Evolutionary conservation across 2,113 vertebrate species (phyloP).

Genomic region (Tympanuchus pallidicinctus): DNA sequence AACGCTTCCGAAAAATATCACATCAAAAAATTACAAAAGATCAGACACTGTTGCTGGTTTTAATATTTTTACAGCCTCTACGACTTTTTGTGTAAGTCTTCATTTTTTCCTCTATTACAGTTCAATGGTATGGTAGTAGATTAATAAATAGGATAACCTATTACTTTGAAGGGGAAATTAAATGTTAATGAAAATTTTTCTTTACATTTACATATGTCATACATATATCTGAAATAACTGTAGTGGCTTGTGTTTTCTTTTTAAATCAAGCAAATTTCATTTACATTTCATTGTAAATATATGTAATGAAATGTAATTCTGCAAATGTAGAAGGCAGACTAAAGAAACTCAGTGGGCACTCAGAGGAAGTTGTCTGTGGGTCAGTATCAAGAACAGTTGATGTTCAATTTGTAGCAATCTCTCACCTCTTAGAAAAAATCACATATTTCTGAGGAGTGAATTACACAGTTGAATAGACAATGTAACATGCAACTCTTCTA

Average conservation of each 20-base stretch:
- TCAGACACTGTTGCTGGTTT: neutral
- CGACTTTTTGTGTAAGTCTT: neutral
- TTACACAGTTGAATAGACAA: neutral
- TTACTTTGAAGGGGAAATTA: neutral
- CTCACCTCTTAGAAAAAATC: neutral
- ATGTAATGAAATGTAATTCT: no score
- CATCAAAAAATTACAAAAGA: neutral
- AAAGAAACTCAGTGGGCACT: neutral
- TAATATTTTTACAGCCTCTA: neutral
- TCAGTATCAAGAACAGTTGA: neutral
- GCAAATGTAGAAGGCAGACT: neutral
- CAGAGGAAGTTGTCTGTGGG: fast-evolving
- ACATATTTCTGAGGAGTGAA: neutral
- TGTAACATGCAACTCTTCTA: neutral
- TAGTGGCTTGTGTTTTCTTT: neutral
- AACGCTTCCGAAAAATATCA: neutral
- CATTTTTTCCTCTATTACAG: neutral
- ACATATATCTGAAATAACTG: neutral
- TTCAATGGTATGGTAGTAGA: neutral
- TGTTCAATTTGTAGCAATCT: neutral
- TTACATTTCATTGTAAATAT: neutral
- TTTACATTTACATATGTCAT: neutral
- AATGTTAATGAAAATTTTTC: neutral
- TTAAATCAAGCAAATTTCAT: neutral
- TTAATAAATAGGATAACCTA: neutral